Percentiles rank a stretch among this genome's conserved stretches.
phyloP scores from a whole-genome alignment of 1,140 invertebrate species.

The Dreissena rostriformis region DNA sequence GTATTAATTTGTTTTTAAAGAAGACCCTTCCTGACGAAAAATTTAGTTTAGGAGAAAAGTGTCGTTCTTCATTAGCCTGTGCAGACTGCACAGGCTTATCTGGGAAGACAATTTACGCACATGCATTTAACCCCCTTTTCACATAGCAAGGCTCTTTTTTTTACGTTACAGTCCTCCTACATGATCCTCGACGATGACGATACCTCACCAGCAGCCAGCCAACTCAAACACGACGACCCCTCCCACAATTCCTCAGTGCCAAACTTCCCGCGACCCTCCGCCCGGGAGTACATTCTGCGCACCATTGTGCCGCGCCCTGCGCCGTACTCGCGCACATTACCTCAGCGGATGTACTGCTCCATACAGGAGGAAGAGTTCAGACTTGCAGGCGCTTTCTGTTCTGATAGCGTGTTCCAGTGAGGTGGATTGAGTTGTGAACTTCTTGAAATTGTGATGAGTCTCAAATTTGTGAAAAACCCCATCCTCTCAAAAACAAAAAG shows the following conservation, averaged over 20 bases:
- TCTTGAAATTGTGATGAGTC: no score
- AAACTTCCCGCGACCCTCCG: conserved; percentile 84
- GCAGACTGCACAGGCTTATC: no score
- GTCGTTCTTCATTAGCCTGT: no score
- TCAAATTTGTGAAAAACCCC: no score
- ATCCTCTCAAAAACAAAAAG: no score
- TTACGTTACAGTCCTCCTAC: conserved; percentile 62
- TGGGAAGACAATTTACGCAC: no score
- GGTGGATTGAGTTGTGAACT: no score
- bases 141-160: no score
- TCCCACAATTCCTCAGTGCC: conserved; percentile 59
- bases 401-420: conserved; percentile 86
- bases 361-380: conserved; percentile 85
- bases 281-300: conserved; percentile 88
- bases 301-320: conserved; percentile 85
- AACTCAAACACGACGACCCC: conserved; percentile 14
- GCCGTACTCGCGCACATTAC: conserved; percentile 84
- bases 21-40: no score
- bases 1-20: no score
- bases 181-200: conserved; percentile 75
- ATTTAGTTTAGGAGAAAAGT: no score
- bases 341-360: conserved; percentile 87
- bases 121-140: no score
- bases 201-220: background rate
- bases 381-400: conserved; percentile 87